Conservation (phyloP, 2,113 vertebrate species). For the Ammodytes dubius region DNA sequence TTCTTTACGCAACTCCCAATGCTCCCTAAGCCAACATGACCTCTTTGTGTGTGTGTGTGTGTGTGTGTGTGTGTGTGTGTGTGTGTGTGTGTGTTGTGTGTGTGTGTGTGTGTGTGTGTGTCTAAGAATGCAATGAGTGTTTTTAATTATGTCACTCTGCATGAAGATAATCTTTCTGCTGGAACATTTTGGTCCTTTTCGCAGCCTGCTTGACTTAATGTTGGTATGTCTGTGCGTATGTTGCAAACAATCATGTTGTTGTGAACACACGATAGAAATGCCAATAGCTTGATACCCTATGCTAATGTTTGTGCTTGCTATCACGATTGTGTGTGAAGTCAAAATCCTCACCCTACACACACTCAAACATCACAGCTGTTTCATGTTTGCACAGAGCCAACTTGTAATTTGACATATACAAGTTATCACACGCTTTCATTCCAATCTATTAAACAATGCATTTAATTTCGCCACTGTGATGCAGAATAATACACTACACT, state of each 20-base stretch:
- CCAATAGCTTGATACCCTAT: too few relatives aligned
- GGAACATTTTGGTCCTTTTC: slow-evolving; percentile 62
- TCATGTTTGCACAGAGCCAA: too few relatives aligned
- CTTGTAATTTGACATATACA: too few relatives aligned
- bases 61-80: slow-evolving; percentile 39
- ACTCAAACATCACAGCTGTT: too few relatives aligned
- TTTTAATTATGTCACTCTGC: slow-evolving; percentile 81
- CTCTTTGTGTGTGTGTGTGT: slow-evolving; percentile 51
- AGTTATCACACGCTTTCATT: too few relatives aligned
- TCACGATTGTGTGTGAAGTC: too few relatives aligned
- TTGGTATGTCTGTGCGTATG: slow-evolving; percentile 25
- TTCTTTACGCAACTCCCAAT: slow-evolving; percentile 73
- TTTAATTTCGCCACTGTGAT: too few relatives aligned
- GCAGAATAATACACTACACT: too few relatives aligned
- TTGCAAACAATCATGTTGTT: slow-evolving; percentile 5
- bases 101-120: slow-evolving; percentile 27
- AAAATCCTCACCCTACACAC: too few relatives aligned
- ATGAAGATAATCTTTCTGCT: slow-evolving; percentile 55
- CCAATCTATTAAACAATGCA: too few relatives aligned
- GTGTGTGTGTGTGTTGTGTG: slow-evolving; percentile 44
- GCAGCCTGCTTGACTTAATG: slow-evolving; percentile 40
- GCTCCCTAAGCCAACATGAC: slow-evolving; percentile 76
- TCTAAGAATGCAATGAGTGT: slow-evolving; percentile 71
- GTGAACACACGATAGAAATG: too few relatives aligned
- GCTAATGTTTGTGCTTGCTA: slow-evolving; percentile 35